These are phyloP conservation scores for Thereva unica DNA, from an alignment of 2,888 invertebrate species.

Conservation along the genomic window DNA sequence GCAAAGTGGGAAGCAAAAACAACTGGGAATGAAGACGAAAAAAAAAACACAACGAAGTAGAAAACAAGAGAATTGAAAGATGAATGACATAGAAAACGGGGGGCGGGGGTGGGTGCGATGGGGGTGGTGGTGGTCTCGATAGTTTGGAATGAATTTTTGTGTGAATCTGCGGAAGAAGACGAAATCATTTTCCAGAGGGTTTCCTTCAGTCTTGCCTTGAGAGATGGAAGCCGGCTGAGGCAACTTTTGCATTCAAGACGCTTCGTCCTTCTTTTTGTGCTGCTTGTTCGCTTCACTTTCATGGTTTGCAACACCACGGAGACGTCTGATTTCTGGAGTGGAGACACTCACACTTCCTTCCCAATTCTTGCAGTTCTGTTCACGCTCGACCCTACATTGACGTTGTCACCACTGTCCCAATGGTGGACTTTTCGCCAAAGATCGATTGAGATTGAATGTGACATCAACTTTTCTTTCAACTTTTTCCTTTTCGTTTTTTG, in stretches of 20 bases:
- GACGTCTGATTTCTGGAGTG: too few relatives aligned
- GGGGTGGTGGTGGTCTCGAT: constrained; percentile 6
- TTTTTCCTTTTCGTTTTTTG: constrained; percentile 39
- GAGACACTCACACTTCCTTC: too few relatives aligned
- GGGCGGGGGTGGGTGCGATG: constrained; percentile 2
- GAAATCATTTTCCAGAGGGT: constrained; percentile 29
- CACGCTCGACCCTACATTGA: constrained; percentile 18
- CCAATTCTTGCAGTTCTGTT: not conserved
- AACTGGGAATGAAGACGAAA: too few relatives aligned
- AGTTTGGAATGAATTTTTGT: constrained; percentile 20
- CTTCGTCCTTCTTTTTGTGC: not conserved
- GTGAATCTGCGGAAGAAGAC: constrained; percentile 18
- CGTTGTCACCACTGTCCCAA: constrained; percentile 46
- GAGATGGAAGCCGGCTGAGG: constrained; percentile 4
- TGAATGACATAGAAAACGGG: constrained; percentile 39
- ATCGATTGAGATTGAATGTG: constrained; percentile 49
- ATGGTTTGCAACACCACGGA: not conserved
- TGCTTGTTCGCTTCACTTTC: too few relatives aligned
- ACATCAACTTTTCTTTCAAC: constrained; percentile 46
- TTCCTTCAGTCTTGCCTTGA: not conserved
- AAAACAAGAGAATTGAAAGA: constrained; percentile 40
- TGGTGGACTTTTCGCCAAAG: constrained; percentile 47
- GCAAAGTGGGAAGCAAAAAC: too few relatives aligned
- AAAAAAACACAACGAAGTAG: not conserved
- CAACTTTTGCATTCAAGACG: constrained; percentile 35